Conservation (phyloP, 2,113 vertebrate genomes). For the Tympanuchus pallidicinctus region DNA sequence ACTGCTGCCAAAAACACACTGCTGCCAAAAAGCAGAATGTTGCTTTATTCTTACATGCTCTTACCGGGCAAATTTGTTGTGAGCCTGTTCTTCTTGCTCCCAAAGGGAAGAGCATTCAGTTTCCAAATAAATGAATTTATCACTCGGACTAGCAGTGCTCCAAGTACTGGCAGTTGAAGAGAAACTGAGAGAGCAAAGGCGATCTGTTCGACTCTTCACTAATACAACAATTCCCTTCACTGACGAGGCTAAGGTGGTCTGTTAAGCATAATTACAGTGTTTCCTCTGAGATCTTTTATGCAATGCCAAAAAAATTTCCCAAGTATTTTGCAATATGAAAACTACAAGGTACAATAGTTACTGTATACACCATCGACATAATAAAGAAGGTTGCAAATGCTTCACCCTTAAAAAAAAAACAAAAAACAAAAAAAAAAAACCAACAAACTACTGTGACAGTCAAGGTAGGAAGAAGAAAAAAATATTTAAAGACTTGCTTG, state of each 20-base stretch:
- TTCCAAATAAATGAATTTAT: slow-evolving; percentile 82
- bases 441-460: not conserved
- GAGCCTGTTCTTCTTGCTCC: slow-evolving; percentile 65
- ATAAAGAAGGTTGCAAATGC: not conserved
- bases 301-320: not conserved
- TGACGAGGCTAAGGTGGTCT: slow-evolving; percentile 78
- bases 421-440: not conserved
- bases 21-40: not conserved
- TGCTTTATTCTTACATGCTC: not conserved
- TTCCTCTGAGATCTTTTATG: not conserved
- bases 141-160: not conserved
- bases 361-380: not conserved
- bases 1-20: not conserved
- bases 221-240: slow-evolving; percentile 86
- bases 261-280: slow-evolving; percentile 12
- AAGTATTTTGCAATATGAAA: not conserved
- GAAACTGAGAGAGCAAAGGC: not conserved
- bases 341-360: not conserved
- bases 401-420: not conserved
- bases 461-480: not conserved
- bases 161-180: not conserved
- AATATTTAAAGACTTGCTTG: not conserved
- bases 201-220: slow-evolving; percentile 66
- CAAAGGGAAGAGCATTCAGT: slow-evolving; percentile 69
- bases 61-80: slow-evolving; percentile 80